These are phyloP conservation scores for Lycophotia porphyrea DNA, from an alignment of 2,888 invertebrate genomes.

Conservation along the genomic window DNA sequence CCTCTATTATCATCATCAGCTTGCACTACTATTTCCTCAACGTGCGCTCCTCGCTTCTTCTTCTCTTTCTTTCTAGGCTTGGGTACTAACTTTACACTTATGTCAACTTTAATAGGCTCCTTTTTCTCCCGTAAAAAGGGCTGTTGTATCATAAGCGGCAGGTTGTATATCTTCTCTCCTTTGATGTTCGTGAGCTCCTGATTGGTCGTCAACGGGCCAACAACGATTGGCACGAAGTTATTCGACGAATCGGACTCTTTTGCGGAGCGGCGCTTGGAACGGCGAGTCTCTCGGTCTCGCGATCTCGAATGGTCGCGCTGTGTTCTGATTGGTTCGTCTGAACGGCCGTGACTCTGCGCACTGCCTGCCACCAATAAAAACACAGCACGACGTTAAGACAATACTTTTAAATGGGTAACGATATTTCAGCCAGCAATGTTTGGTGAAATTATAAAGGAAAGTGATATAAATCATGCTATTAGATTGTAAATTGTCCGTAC, in stretches of 20 bases:
- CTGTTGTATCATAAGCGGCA: slow-evolving; percentile 90
- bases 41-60: slow-evolving; percentile 79
- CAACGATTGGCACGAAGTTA: slow-evolving; percentile 86
- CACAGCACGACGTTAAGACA: slow-evolving; percentile 90
- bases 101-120: slow-evolving; percentile 94
- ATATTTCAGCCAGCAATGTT: slow-evolving; percentile 74
- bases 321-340: slow-evolving; percentile 91
- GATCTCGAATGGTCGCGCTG: slow-evolving; percentile 88
- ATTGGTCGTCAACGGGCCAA: slow-evolving; percentile 88
- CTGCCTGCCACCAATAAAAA: slow-evolving; percentile 90
- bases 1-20: slow-evolving; percentile 79
- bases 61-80: slow-evolving; percentile 88
- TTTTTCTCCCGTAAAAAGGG: slow-evolving; percentile 91
- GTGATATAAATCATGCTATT: slow-evolving; percentile 79
- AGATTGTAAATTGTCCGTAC: slow-evolving; percentile 91
- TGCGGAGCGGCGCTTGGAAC: slow-evolving; percentile 87
- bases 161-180: slow-evolving; percentile 86
- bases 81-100: slow-evolving; percentile 94
- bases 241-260: slow-evolving; percentile 91
- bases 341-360: slow-evolving; percentile 89
- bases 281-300: slow-evolving; percentile 82
- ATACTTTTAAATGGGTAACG: slow-evolving; percentile 84
- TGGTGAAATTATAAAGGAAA: slow-evolving; percentile 61
- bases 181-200: slow-evolving; percentile 86
- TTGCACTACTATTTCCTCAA: slow-evolving; percentile 76